A percentile compares a stretch with the other conserved stretches of the same genome.
Evolutionary conservation across 2,888 invertebrate species (phyloP).

Genomic region (Dendrolimus pini): DNA sequence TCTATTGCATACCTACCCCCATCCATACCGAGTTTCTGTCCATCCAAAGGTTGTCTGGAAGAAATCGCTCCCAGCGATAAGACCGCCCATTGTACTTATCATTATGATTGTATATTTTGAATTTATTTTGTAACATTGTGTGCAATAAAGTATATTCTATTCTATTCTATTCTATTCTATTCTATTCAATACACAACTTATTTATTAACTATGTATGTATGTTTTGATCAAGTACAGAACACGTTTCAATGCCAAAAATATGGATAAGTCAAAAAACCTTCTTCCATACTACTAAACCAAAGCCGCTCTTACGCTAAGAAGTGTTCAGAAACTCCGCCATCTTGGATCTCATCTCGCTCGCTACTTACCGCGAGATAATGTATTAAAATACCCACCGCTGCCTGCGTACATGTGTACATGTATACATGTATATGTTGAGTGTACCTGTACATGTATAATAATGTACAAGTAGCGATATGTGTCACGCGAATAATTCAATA

Average conservation of each 20-base stretch:
- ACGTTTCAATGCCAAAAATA: background rate
- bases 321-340: conserved; percentile 59
- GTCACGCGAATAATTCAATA: conserved; percentile 8
- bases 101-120: too few relatives aligned
- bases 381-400: conserved; percentile 42
- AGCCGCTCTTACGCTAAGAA: conserved; percentile 56
- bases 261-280: conserved; percentile 14
- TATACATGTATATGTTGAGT: background rate
- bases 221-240: too few relatives aligned
- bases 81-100: too few relatives aligned
- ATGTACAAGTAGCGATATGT: conserved; percentile 14
- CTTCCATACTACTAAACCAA: conserved; percentile 24
- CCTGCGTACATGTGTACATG: background rate
- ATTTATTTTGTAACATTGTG: too few relatives aligned
- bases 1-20: too few relatives aligned
- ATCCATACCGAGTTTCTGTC: too few relatives aligned
- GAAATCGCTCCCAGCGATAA: too few relatives aligned
- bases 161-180: too few relatives aligned
- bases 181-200: too few relatives aligned
- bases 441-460: background rate
- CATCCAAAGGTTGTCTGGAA: too few relatives aligned
- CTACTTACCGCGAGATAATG: conserved; percentile 58
- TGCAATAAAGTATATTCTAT: too few relatives aligned
- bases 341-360: conserved; percentile 65
- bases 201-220: too few relatives aligned